Evolutionary conservation across 2,113 vertebrate genomes (phyloP).

Genomic region (Xerus inauris): DNA sequence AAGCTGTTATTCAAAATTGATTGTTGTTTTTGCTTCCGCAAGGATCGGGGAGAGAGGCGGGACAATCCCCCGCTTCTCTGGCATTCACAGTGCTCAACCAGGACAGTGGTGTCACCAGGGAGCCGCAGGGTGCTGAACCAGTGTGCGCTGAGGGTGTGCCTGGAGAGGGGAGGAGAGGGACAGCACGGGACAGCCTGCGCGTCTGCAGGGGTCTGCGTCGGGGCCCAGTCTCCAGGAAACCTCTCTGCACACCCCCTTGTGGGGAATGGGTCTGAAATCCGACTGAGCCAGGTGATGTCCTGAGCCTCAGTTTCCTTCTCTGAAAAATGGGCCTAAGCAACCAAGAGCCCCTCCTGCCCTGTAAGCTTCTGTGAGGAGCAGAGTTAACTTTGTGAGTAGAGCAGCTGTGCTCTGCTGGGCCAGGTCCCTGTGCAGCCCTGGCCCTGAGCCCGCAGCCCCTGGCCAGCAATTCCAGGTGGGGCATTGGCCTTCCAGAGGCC

Average conservation of each 20-base stretch:
- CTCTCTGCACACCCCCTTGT: rapidly evolving
- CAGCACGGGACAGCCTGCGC: rapidly evolving
- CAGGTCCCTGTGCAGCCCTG: not conserved
- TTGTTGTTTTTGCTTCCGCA: not conserved
- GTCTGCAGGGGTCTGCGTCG: rapidly evolving
- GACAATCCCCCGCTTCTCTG: not conserved
- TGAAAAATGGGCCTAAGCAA: no score
- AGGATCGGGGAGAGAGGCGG: not conserved
- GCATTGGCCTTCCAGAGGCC: not conserved
- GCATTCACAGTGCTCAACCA: rapidly evolving
- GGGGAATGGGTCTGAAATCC: not conserved
- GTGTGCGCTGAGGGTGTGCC: rapidly evolving
- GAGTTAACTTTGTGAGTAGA: not conserved
- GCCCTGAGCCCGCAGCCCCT: not conserved
- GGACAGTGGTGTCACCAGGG: rapidly evolving
- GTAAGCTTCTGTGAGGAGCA: not conserved
- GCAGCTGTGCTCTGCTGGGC: rapidly evolving
- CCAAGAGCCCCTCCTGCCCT: rapidly evolving
- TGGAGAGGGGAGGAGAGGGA: rapidly evolving
- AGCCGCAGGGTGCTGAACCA: no score
- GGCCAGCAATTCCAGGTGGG: rapidly evolving
- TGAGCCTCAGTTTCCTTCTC: not conserved
- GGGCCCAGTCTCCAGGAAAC: rapidly evolving
- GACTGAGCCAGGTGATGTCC: not conserved
- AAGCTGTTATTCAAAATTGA: not conserved